Evolutionary conservation across 2,888 invertebrate genomes (phyloP).

Genomic region (Eilema caniola): DNA sequence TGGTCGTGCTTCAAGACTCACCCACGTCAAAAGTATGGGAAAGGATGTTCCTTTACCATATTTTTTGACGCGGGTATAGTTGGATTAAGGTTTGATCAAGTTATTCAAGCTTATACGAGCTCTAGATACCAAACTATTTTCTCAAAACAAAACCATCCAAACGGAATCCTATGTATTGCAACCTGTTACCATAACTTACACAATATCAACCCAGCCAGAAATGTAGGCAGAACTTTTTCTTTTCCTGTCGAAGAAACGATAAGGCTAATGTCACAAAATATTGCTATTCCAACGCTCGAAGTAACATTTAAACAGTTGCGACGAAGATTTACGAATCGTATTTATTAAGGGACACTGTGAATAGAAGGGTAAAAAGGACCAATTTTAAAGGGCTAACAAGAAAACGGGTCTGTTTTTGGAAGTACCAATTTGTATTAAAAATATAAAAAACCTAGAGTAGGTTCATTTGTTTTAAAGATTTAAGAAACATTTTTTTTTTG

Average conservation of each 20-base stretch:
- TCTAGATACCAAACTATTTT: not conserved
- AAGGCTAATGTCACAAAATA: constrained; percentile 16
- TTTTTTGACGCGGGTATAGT: too few relatives aligned
- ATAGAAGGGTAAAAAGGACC: constrained; percentile 1
- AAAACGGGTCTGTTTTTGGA: not conserved
- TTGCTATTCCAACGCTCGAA: constrained; percentile 26
- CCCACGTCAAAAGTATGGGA: too few relatives aligned
- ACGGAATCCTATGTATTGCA: not conserved
- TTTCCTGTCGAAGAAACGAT: not conserved
- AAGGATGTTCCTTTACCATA: too few relatives aligned
- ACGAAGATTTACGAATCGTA: constrained; percentile 41
- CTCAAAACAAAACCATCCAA: not conserved
- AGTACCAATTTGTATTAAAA: not conserved
- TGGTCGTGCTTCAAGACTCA: too few relatives aligned
- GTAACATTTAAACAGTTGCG: constrained; percentile 23
- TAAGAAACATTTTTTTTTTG: too few relatives aligned
- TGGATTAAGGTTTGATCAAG: not conserved
- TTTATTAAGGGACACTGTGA: constrained; percentile 28
- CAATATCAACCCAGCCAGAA: not conserved
- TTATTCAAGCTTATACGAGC: not conserved
- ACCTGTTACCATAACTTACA: not conserved
- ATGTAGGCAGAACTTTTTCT: not conserved
- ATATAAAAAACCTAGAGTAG: not conserved
- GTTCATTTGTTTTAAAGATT: not conserved
- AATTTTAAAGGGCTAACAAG: constrained; percentile 7